A percentile compares a stretch with the other conserved stretches of the same genome.
These are phyloP conservation scores for Cheilosia pagana DNA, from an alignment of 2,888 invertebrate genomes.

Conservation along the genomic window DNA sequence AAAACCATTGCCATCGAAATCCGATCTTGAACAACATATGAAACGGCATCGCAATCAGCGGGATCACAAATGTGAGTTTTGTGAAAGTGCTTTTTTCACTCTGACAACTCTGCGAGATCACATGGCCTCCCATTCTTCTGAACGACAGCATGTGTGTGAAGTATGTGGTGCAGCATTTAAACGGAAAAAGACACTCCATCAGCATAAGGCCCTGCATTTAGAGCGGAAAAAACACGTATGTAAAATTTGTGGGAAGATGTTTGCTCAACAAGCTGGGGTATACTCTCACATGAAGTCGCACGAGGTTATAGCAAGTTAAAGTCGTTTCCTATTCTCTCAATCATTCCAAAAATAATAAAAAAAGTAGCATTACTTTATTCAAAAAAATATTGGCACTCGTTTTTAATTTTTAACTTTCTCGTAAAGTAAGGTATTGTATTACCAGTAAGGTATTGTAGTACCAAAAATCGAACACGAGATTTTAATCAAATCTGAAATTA, in stretches of 20 bases:
- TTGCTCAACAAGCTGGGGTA: constrained; percentile 58
- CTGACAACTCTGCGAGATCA: constrained; percentile 51
- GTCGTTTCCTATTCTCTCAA: not conserved
- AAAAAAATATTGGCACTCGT: too few relatives aligned
- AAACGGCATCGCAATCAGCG: constrained; percentile 58
- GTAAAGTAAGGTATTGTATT: too few relatives aligned
- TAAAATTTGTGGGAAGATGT: constrained; percentile 52
- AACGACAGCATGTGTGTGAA: constrained; percentile 55
- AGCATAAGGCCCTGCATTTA: constrained; percentile 55
- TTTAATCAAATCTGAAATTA: too few relatives aligned
- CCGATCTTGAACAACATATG: constrained; percentile 56
- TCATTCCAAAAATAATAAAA: too few relatives aligned
- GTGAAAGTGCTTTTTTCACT: constrained; percentile 56
- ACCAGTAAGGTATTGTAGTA: too few relatives aligned
- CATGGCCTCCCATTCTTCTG: constrained; percentile 57
- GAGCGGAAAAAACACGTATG: constrained; percentile 57
- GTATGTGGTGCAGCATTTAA: constrained; percentile 60
- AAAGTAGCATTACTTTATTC: too few relatives aligned
- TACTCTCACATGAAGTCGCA: constrained; percentile 66
- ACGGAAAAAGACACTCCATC: constrained; percentile 54
- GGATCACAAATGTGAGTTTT: constrained; percentile 60
- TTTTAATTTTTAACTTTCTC: too few relatives aligned
- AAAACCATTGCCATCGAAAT: constrained; percentile 36
- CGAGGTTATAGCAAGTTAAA: constrained; percentile 19
- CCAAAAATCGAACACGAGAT: too few relatives aligned